Conservation (phyloP, 2,113 vertebrate species). For the Cyanistes caeruleus region DNA sequence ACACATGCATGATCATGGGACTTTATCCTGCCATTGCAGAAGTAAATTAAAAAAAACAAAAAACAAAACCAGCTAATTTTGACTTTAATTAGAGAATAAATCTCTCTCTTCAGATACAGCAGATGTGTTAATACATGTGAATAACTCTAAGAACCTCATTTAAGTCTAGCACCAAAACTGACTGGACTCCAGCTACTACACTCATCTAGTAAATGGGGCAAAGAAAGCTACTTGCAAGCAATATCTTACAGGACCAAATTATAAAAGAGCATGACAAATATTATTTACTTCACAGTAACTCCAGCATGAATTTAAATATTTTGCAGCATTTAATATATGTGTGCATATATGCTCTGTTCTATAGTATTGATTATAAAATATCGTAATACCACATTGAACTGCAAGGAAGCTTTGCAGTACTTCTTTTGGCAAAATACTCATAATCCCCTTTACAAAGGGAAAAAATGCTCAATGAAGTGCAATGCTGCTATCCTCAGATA, state of each 20-base stretch:
- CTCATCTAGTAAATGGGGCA: slow-evolving; percentile 22
- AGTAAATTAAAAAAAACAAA: not conserved
- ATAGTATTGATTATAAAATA: not conserved
- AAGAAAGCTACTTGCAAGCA: not conserved
- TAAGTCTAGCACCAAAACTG: not conserved
- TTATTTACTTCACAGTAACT: slow-evolving; percentile 7
- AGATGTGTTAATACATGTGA: not conserved
- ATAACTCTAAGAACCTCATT: not conserved
- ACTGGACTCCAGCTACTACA: not conserved
- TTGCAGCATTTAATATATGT: not conserved
- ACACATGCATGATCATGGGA: not conserved
- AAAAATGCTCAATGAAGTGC: not conserved
- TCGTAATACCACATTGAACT: not conserved
- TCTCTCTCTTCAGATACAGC: not conserved
- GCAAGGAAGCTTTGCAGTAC: not conserved
- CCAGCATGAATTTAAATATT: slow-evolving; percentile 11
- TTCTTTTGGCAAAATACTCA: not conserved
- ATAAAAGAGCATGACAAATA: not conserved
- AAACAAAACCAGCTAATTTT: not conserved
- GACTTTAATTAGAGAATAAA: slow-evolving; percentile 9
- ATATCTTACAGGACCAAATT: not conserved
- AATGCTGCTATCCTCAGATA: not conserved
- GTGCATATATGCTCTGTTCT: not conserved
- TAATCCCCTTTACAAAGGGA: not conserved
- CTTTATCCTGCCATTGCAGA: not conserved